These are phyloP conservation scores for Trichogramma evanescens DNA, from an alignment of 2,888 invertebrate genomes.

Conservation along the genomic window DNA sequence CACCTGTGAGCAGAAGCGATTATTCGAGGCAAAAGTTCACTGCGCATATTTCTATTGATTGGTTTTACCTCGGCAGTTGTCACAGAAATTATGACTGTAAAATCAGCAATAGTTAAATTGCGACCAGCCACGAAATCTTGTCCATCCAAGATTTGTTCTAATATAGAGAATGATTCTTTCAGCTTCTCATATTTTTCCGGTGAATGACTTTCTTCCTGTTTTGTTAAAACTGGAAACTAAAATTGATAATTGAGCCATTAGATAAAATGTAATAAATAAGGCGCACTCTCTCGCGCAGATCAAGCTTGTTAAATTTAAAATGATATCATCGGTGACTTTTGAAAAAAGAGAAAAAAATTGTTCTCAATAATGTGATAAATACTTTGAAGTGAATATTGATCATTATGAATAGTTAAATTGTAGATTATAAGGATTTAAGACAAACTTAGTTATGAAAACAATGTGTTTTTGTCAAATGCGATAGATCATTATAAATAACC, in stretches of 20 bases:
- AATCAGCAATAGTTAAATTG: conserved; percentile 40
- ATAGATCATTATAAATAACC: too few species aligned
- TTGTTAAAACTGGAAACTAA: conserved; percentile 32
- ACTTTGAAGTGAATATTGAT: too few species aligned
- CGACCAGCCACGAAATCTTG: conserved; percentile 38
- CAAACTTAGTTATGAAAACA: too few species aligned
- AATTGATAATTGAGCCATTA: conserved; percentile 1
- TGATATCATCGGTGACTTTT: too few species aligned
- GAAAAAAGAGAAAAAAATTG: too few species aligned
- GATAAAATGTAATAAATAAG: background rate
- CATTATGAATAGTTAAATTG: too few species aligned
- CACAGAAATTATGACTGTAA: conserved; percentile 32
- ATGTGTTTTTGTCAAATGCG: too few species aligned
- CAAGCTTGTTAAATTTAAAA: too few species aligned
- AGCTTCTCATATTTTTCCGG: conserved; percentile 27
- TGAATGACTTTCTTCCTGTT: conserved; percentile 19
- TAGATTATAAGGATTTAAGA: too few species aligned
- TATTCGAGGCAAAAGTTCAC: background rate
- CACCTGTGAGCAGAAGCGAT: conserved; percentile 26
- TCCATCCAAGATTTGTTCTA: conserved; percentile 36
- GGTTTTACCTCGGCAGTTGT: conserved; percentile 34
- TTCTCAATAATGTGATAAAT: too few species aligned
- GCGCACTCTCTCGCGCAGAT: too few species aligned
- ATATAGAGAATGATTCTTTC: conserved; percentile 27
- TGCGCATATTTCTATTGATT: conserved; percentile 7